phyloP scores from a whole-genome alignment of 35 echinoderm and acorn worm species.

The Lytechinus pictus region DNA sequence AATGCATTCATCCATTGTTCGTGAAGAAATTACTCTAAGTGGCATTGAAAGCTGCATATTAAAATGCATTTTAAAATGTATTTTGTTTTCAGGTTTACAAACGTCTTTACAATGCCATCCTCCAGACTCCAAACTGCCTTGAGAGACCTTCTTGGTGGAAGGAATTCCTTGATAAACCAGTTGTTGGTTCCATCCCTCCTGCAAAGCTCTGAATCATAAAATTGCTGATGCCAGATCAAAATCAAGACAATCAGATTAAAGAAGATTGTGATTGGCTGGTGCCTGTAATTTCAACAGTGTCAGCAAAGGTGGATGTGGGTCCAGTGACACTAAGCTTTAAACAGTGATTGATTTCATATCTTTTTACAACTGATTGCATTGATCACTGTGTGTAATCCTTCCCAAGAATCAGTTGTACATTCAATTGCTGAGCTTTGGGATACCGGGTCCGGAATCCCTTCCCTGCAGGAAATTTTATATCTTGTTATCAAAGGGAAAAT shows the following conservation, averaged over 20 bases:
- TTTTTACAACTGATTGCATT: no score
- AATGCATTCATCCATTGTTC: no score
- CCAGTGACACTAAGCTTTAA: no score
- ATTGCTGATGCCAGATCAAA: not conserved
- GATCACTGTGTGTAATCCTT: no score
- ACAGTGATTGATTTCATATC: no score
- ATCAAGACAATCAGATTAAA: not conserved
- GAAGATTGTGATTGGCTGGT: not conserved
- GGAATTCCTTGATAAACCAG: slow-evolving; percentile 85
- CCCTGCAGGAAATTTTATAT: no score
- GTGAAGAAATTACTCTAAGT: not conserved
- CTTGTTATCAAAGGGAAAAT: no score
- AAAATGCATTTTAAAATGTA: not conserved
- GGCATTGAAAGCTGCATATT: not conserved
- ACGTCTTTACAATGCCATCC: slow-evolving; percentile 78
- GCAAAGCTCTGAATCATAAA: slow-evolving; percentile 24
- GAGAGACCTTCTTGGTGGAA: slow-evolving; percentile 79
- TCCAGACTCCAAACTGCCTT: slow-evolving; percentile 73
- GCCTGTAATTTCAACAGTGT: not conserved
- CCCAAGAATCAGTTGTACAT: no score
- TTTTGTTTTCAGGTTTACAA: slow-evolving; percentile 75
- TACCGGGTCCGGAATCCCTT: no score
- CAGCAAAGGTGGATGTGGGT: no score
- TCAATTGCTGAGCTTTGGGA: no score
- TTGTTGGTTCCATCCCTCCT: slow-evolving; percentile 47